A percentile compares a stretch with the other conserved stretches of the same genome.
phyloP scores from a whole-genome alignment of 2,888 invertebrate genomes.

The Eutolmus rufibarbis region DNA sequence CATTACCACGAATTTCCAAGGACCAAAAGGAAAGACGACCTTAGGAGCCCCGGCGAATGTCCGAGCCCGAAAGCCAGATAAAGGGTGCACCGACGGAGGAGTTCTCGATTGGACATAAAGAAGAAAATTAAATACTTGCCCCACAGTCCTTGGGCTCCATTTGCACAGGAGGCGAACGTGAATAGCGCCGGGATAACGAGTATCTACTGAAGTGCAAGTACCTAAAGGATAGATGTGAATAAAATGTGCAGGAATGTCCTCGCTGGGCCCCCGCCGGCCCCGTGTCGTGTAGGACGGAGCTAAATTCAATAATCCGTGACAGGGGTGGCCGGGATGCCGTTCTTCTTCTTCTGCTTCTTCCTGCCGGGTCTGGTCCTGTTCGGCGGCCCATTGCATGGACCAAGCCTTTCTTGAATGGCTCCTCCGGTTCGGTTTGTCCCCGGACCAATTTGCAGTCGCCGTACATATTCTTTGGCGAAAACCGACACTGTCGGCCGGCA shows the following conservation, averaged over 20 bases:
- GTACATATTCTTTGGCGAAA: constrained; percentile 29
- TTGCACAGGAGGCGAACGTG: constrained; percentile 32
- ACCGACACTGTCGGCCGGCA: constrained; percentile 17
- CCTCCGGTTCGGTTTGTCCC: neutral
- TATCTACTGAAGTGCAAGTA: constrained; percentile 34
- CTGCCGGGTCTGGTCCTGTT: neutral
- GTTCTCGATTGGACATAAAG: constrained; percentile 36
- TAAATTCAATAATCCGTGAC: constrained; percentile 47
- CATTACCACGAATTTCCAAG: constrained; percentile 42
- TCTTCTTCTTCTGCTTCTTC: neutral
- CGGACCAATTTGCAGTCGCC: constrained; percentile 36
- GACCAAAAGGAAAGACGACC: constrained; percentile 20
- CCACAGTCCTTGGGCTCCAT: constrained; percentile 26
- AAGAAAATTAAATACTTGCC: constrained; percentile 44
- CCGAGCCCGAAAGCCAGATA: constrained; percentile 29
- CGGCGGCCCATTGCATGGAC: constrained; percentile 1
- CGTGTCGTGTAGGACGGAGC: neutral
- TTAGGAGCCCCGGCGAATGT: constrained; percentile 28
- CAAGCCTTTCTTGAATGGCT: neutral
- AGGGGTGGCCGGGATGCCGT: neutral
- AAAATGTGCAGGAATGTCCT: constrained; percentile 35
- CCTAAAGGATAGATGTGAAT: constrained; percentile 35
- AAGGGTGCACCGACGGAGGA: constrained; percentile 16
- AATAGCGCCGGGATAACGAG: constrained; percentile 32
- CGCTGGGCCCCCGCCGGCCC: neutral